Evolutionary conservation across 2,888 invertebrate genomes (phyloP).

Genomic region (Xestia c-nigrum): DNA sequence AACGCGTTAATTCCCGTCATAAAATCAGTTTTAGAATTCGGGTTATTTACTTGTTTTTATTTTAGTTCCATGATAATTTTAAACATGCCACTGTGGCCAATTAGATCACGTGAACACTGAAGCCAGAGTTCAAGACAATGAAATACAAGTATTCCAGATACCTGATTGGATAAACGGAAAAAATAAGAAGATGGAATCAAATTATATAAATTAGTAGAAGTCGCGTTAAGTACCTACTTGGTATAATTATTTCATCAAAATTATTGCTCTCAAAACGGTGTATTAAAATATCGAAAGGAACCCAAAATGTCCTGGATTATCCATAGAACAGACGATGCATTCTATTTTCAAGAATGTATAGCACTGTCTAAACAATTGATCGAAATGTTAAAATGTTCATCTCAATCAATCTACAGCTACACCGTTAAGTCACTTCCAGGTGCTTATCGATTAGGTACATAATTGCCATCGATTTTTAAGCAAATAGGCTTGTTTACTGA

Average conservation of each 20-base stretch:
- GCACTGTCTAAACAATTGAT: background rate
- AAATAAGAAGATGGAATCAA: background rate
- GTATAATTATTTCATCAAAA: background rate
- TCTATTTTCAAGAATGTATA: background rate
- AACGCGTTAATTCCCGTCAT: slow-evolving; percentile 91
- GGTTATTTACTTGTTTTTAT: slow-evolving; percentile 91
- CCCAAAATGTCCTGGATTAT: background rate
- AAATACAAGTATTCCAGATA: background rate
- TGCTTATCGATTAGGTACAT: background rate
- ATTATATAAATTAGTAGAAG: background rate
- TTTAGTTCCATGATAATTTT: slow-evolving; percentile 90
- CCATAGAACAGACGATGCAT: background rate
- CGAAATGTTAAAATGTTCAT: background rate
- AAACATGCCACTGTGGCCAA: slow-evolving; percentile 87
- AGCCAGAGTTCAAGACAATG: slow-evolving; percentile 34
- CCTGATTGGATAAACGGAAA: background rate
- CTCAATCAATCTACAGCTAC: background rate
- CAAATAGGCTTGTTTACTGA: no score
- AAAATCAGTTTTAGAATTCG: slow-evolving; percentile 91
- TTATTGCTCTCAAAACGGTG: background rate
- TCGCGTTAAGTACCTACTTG: background rate
- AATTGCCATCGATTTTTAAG: background rate
- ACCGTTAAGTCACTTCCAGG: background rate
- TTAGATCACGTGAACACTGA: slow-evolving; percentile 86
- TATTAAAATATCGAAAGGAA: background rate